phyloP scores from a whole-genome alignment of 2,888 invertebrate genomes.

The Linnaemya tessellans region DNA sequence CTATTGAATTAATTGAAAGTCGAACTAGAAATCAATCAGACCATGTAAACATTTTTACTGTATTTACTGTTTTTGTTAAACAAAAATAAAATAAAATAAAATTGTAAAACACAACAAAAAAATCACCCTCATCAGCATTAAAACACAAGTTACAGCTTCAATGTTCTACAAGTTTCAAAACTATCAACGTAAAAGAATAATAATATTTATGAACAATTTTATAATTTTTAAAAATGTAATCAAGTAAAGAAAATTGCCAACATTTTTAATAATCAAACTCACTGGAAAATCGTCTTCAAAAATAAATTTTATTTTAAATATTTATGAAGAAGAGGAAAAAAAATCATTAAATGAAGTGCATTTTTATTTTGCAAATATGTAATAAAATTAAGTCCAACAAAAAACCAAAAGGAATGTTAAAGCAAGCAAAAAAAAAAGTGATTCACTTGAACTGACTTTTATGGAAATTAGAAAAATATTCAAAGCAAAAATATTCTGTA shows the following conservation, averaged over 20 bases:
- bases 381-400: not conserved
- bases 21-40: no score
- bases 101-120: no score
- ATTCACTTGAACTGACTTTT: not conserved
- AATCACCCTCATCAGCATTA: no score
- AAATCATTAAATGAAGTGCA: not conserved
- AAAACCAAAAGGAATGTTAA: not conserved
- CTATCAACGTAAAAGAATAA: not conserved
- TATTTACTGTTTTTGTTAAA: no score
- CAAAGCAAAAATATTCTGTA: conserved; percentile 11
- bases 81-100: no score
- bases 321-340: not conserved
- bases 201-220: not conserved
- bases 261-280: not conserved
- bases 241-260: not conserved
- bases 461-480: not conserved
- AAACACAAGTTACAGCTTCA: not conserved
- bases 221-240: not conserved
- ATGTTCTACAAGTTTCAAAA: not conserved
- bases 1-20: no score
- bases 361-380: not conserved
- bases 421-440: not conserved
- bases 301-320: not conserved
- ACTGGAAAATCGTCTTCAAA: not conserved
- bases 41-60: no score